Conservation (phyloP, 2,113 vertebrate genomes). For the Tor tambroides region DNA sequence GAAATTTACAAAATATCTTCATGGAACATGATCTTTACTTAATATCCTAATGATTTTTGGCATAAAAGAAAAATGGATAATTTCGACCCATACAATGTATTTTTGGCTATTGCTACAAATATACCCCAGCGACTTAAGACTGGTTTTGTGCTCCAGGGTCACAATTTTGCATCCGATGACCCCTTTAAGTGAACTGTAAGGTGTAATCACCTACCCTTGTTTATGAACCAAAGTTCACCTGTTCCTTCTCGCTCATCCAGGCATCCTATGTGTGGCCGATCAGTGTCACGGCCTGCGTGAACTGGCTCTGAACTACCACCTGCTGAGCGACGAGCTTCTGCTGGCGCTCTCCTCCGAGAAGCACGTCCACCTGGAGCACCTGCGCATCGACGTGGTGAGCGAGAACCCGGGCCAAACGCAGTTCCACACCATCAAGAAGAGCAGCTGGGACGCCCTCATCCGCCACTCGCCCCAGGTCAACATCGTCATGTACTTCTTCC, state of each 20-base stretch:
- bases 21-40: too few relatives aligned
- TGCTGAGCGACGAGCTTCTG: slow-evolving; percentile 77
- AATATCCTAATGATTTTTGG: too few relatives aligned
- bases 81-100: too few relatives aligned
- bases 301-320: slow-evolving; percentile 46
- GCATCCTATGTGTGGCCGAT: slow-evolving; percentile 78
- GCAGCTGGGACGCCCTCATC: slow-evolving; percentile 79
- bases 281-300: too few relatives aligned
- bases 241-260: slow-evolving; percentile 56
- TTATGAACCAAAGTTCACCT: background rate
- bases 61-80: too few relatives aligned
- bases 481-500: slow-evolving; percentile 81
- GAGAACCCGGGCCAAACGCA: slow-evolving; percentile 75
- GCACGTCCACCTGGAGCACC: slow-evolving; percentile 77
- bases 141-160: too few relatives aligned
- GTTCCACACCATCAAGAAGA: slow-evolving; percentile 78
- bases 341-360: slow-evolving; percentile 79
- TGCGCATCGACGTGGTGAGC: slow-evolving; percentile 78
- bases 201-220: background rate
- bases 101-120: too few relatives aligned
- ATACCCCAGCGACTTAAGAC: too few relatives aligned
- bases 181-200: background rate
- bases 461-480: slow-evolving; percentile 79
- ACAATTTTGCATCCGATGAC: too few relatives aligned
- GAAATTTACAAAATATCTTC: too few relatives aligned